phyloP scores from a whole-genome alignment of 2,113 vertebrate species.

The Spheniscus mendiculus region DNA sequence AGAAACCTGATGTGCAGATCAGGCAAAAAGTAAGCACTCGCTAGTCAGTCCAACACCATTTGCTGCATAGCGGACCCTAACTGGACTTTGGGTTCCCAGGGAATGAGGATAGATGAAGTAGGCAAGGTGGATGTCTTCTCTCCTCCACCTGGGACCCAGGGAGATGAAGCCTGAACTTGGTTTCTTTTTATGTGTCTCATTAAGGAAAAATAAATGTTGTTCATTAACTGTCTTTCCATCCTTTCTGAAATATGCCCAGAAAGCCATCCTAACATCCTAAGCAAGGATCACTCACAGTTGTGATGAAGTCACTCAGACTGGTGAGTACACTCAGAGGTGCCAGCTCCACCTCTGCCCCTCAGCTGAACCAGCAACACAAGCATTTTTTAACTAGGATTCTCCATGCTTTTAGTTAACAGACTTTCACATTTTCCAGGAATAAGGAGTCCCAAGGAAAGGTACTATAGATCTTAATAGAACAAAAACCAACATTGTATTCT shows the following conservation, averaged over 20 bases:
- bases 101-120: background rate
- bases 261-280: background rate
- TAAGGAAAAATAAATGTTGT: background rate
- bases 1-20: background rate
- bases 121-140: rapidly evolving
- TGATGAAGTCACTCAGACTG: background rate
- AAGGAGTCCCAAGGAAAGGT: background rate
- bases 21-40: background rate
- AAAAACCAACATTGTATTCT: background rate
- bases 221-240: background rate
- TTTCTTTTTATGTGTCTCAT: background rate
- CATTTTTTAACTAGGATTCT: background rate
- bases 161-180: background rate
- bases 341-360: background rate
- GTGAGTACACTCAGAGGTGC: too few species aligned
- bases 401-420: background rate
- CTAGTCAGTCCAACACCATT: background rate
- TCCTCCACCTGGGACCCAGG: background rate
- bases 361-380: background rate
- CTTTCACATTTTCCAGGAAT: background rate
- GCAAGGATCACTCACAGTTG: background rate
- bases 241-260: background rate
- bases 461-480: background rate
- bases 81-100: background rate
- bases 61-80: background rate